A percentile compares a stretch with the other conserved stretches of the same genome.
These are phyloP conservation scores for Silurus glanis DNA, from an alignment of 2,113 vertebrate genomes.

Conservation along the genomic window DNA sequence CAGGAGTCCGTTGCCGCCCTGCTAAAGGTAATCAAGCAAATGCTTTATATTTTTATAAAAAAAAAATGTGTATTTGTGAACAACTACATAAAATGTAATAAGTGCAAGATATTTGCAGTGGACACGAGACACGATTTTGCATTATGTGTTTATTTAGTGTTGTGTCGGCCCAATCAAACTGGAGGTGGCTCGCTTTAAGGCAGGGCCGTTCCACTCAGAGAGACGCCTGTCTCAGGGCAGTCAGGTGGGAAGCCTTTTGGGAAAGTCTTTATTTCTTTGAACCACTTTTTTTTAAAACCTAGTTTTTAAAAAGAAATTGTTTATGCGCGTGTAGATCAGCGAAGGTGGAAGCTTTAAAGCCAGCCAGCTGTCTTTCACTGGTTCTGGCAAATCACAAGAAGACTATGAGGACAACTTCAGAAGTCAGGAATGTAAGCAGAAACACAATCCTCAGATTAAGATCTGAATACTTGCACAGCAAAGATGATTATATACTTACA, in stretches of 20 bases:
- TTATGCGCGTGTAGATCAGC: slow-evolving; percentile 74
- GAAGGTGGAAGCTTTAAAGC: slow-evolving; percentile 74
- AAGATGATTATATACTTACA: neutral
- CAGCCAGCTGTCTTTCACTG: slow-evolving; percentile 68
- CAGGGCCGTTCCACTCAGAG: slow-evolving; percentile 89
- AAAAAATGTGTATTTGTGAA: neutral
- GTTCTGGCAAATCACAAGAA: slow-evolving; percentile 64
- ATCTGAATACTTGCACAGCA: neutral
- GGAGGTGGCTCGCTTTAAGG: slow-evolving; percentile 90
- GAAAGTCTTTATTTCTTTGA: neutral
- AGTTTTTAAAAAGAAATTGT: slow-evolving; percentile 5
- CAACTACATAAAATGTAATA: neutral
- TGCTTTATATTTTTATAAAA: neutral
- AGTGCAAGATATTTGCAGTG: neutral
- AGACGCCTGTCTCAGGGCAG: slow-evolving; percentile 87
- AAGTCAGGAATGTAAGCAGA: slow-evolving; percentile 76
- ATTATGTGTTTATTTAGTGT: slow-evolving; percentile 71
- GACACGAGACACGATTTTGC: neutral
- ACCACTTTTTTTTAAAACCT: neutral
- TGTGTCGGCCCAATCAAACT: slow-evolving; percentile 86
- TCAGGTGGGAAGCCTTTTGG: slow-evolving; percentile 74
- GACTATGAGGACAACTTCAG: slow-evolving; percentile 71
- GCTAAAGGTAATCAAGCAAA: slow-evolving; percentile 79
- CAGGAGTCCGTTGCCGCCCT: slow-evolving; percentile 92
- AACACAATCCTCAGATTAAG: neutral